A percentile compares a stretch with the other conserved stretches of the same genome.
Evolutionary conservation across 2,113 vertebrate species (phyloP).

Genomic region (Bos javanicus): DNA sequence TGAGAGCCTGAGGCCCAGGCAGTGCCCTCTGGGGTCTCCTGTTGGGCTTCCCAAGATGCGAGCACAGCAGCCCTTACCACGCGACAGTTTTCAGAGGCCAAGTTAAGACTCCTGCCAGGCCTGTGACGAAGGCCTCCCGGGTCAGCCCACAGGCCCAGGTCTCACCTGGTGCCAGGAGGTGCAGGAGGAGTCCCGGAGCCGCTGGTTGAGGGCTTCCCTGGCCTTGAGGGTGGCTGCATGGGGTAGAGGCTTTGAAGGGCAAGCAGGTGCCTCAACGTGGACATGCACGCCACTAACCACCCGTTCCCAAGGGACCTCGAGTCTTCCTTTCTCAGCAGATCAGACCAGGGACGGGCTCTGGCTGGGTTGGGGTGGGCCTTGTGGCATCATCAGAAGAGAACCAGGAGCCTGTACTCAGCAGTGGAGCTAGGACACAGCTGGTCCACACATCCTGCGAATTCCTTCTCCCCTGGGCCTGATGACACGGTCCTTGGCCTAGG

Average conservation of each 20-base stretch:
- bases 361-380: background rate
- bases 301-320: background rate
- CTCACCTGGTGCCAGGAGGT: fast-evolving
- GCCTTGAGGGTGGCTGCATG: background rate
- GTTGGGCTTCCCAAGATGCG: background rate
- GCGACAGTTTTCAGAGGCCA: background rate
- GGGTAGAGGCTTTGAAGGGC: background rate
- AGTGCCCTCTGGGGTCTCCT: background rate
- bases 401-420: background rate
- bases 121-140: background rate
- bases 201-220: background rate
- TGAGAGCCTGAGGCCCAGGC: no score
- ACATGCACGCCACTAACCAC: background rate
- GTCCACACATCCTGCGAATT: background rate
- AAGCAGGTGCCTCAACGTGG: background rate
- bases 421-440: background rate
- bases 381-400: background rate
- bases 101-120: background rate
- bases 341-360: background rate
- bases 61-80: background rate
- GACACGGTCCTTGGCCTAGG: background rate
- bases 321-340: background rate
- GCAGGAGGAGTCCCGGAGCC: background rate
- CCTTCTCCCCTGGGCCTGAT: background rate
- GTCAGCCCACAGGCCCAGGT: background rate